These are phyloP conservation scores for Chrysolina haemoptera DNA, from an alignment of 2,888 invertebrate genomes.

Conservation along the genomic window DNA sequence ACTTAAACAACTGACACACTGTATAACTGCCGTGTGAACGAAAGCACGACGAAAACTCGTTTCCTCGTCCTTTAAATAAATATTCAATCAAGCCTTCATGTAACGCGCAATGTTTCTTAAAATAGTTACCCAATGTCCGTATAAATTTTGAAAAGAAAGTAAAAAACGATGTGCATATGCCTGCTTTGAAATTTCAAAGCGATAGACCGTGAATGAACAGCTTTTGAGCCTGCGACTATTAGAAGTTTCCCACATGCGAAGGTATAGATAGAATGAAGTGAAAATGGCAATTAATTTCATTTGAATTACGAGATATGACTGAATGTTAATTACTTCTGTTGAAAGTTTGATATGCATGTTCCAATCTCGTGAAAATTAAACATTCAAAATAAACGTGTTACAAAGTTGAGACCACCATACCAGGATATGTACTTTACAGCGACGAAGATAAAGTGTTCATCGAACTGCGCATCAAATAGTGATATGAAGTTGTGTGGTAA, in stretches of 20 bases:
- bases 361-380: neutral
- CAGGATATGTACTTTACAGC: no score
- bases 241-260: neutral
- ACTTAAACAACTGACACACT: neutral
- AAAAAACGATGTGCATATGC: slow-evolving; percentile 24
- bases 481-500: no score
- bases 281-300: slow-evolving; percentile 2
- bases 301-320: neutral
- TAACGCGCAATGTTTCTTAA: slow-evolving; percentile 29
- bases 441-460: no score
- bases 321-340: no score
- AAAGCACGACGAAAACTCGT: slow-evolving; percentile 19
- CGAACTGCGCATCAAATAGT: no score
- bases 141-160: slow-evolving; percentile 27
- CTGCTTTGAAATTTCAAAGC: slow-evolving; percentile 11
- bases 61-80: slow-evolving; percentile 18
- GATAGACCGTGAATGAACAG: slow-evolving; percentile 13
- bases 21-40: slow-evolving; percentile 21
- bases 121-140: slow-evolving; percentile 30
- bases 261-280: neutral
- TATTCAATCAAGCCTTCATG: slow-evolving; percentile 29
- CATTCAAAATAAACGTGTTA: no score
- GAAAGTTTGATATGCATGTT: neutral
- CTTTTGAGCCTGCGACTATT: slow-evolving; percentile 2
- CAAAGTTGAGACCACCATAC: no score